A percentile compares a stretch with the other conserved stretches of the same genome.
Evolutionary conservation across 2,113 vertebrate genomes (phyloP).

Genomic region (Lophura nycthemera): DNA sequence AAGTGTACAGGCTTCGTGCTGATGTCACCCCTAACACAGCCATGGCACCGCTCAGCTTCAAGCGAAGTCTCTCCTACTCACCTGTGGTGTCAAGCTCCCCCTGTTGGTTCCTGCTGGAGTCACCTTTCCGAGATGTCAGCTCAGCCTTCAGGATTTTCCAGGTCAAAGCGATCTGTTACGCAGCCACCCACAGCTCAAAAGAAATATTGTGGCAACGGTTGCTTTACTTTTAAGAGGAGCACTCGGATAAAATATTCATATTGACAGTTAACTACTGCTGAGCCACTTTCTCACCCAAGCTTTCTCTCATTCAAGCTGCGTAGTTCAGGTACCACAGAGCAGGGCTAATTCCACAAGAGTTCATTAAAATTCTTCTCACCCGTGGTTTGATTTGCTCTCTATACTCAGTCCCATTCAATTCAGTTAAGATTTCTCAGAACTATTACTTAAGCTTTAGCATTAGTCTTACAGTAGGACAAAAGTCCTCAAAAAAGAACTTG

Average conservation of each 20-base stretch:
- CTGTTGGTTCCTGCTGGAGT: background rate
- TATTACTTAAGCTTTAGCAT: background rate
- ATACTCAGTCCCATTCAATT: background rate
- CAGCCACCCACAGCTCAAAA: background rate
- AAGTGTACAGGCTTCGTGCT: background rate
- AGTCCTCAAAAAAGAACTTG: background rate
- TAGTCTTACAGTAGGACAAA: background rate
- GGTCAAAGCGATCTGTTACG: background rate
- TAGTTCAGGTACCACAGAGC: background rate
- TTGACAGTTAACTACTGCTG: background rate
- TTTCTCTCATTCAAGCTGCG: background rate
- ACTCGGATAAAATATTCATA: background rate
- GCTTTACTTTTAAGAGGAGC: background rate
- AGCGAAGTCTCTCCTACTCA: background rate
- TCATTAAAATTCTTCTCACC: background rate
- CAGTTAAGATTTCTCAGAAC: background rate
- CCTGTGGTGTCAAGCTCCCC: background rate
- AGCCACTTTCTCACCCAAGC: background rate
- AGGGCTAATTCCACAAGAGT: background rate
- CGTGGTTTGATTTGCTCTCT: background rate
- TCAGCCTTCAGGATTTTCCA: background rate
- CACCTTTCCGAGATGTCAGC: background rate
- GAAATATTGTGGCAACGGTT: background rate
- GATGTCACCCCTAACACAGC: background rate
- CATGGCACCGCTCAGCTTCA: background rate